Evolutionary conservation across 2,888 invertebrate genomes (phyloP).

Genomic region (Lasioglossum pauxillum): DNA sequence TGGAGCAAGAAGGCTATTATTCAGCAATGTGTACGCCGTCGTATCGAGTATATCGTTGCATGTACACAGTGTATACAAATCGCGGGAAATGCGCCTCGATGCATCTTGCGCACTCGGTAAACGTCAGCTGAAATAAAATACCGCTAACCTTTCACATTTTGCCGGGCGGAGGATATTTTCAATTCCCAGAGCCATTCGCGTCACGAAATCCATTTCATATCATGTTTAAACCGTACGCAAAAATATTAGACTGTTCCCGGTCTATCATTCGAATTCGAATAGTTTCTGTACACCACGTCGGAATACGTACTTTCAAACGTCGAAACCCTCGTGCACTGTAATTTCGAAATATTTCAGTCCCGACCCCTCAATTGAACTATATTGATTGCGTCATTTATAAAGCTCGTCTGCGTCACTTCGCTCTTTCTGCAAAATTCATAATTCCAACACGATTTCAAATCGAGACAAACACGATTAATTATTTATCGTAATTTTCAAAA

Average conservation of each 20-base stretch:
- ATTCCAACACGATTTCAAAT: not conserved
- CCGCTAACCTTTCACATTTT: slow-evolving; percentile 19
- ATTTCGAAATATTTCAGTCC: not conserved
- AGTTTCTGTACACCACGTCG: not conserved
- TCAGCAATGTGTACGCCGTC: not conserved
- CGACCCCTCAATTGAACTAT: not conserved
- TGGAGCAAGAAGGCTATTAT: slow-evolving; percentile 9
- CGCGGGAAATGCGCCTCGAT: not conserved
- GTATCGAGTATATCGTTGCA: slow-evolving; percentile 22
- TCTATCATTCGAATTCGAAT: not conserved
- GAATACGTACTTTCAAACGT: not conserved
- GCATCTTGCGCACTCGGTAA: not conserved
- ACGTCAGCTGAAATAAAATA: slow-evolving; percentile 25
- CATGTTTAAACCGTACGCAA: not conserved
- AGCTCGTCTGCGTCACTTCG: not conserved
- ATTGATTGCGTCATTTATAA: not conserved
- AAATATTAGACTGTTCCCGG: not conserved
- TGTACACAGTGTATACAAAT: not conserved
- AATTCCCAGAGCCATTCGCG: not conserved
- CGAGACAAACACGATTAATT: not conserved
- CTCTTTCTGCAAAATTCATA: not conserved
- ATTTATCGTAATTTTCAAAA: too few relatives aligned
- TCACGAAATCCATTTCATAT: slow-evolving; percentile 1
- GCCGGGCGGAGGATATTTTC: not conserved
- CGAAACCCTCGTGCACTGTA: not conserved